Evolutionary conservation across 30 jellyfish, hydroid and myxozoan genomes (phyloP).

Genomic region (Nemopilema nomurai): DNA sequence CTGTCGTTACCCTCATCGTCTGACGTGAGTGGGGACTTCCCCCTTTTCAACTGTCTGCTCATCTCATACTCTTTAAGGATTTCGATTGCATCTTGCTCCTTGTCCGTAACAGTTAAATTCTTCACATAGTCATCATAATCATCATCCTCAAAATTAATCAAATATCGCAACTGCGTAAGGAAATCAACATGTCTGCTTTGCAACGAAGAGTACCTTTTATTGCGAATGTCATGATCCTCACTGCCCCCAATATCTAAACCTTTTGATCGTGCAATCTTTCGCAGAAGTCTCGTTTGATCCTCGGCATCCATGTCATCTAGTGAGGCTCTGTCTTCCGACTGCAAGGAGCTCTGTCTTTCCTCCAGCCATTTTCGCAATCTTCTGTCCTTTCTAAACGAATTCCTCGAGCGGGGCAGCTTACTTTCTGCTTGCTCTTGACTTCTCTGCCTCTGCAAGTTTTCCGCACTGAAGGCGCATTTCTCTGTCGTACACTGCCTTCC

Average conservation of each 20-base stretch:
- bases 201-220: constrained; percentile 18
- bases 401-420: constrained; percentile 30
- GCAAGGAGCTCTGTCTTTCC: constrained; percentile 46
- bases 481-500: neutral
- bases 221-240: constrained; percentile 14
- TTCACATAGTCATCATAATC: constrained; percentile 17
- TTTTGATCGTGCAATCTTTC: constrained; percentile 40
- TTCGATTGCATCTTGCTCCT: constrained; percentile 45
- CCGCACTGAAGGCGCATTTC: constrained; percentile 8
- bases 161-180: constrained; percentile 48
- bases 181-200: constrained; percentile 48
- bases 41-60: constrained; percentile 42
- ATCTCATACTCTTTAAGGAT: constrained; percentile 51
- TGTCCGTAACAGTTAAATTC: constrained; percentile 15
- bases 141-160: constrained; percentile 68
- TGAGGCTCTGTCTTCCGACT: constrained; percentile 9
- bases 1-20: constrained; percentile 81
- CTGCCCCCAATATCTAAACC: constrained; percentile 36
- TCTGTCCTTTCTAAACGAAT: constrained; percentile 54
- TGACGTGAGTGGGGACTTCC: constrained; percentile 57
- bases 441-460: neutral
- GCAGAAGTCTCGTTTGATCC: constrained; percentile 46
- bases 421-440: neutral
- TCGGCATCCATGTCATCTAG: constrained; percentile 31
- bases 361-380: constrained; percentile 70